Percentiles rank a stretch among this genome's conserved stretches.
These are phyloP conservation scores for Stylophora pistillata DNA, from an alignment of 64 coral and sea anemone genomes.

Conservation along the genomic window DNA sequence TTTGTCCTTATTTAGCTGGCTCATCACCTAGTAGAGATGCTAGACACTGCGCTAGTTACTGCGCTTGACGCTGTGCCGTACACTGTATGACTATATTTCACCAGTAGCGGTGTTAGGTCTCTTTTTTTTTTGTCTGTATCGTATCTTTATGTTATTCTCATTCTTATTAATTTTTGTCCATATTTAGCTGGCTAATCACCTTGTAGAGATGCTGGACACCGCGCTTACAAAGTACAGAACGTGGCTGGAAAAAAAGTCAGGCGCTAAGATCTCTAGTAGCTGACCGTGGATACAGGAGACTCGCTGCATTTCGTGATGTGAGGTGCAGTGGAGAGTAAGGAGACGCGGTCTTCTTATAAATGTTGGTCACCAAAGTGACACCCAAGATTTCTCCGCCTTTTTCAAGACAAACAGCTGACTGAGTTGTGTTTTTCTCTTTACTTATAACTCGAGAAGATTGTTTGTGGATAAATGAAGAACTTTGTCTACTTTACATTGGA, in stretches of 20 bases:
- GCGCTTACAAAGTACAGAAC: conserved; percentile 71
- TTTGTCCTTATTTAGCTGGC: conserved; percentile 52
- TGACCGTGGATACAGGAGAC: conserved; percentile 8
- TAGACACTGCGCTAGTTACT: conserved; percentile 73
- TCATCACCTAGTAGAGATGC: conserved; percentile 78
- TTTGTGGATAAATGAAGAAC: not conserved
- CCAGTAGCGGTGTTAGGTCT: no score
- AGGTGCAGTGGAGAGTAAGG: not conserved
- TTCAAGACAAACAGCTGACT: not conserved
- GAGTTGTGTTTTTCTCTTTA: not conserved
- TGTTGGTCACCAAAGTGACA: not conserved
- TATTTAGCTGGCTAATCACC: conserved; percentile 74
- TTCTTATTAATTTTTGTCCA: not conserved
- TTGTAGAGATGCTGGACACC: conserved; percentile 78
- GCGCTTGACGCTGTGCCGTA: no score
- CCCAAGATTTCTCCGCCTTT: not conserved
- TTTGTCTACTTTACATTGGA: not conserved
- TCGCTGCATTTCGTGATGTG: not conserved
- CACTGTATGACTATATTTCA: no score
- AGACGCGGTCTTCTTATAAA: not conserved
- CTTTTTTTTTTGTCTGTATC: no score
- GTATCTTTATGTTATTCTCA: not conserved
- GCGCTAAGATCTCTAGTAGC: conserved; percentile 31
- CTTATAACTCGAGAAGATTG: not conserved
- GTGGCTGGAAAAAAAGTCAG: conserved; percentile 67